Evolutionary conservation across 2,888 invertebrate species (phyloP).

Genomic region (Acanthosepion esculentum): DNA sequence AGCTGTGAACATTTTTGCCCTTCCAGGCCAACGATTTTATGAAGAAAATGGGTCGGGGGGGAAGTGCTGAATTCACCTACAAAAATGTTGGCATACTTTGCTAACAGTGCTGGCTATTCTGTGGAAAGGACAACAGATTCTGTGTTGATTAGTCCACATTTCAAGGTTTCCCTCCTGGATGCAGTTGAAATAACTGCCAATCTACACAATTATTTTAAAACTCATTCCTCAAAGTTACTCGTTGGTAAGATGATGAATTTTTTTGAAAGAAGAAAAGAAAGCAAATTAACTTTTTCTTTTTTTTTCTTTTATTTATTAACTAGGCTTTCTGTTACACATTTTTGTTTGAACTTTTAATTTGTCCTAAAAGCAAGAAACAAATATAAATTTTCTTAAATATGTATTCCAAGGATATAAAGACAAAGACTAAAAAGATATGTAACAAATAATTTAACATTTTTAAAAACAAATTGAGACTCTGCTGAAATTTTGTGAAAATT

Average conservation of each 20-base stretch:
- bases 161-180: conserved; percentile 33
- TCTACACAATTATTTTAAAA: neutral
- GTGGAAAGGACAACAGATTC: neutral
- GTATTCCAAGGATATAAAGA: neutral
- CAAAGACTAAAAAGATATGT: neutral
- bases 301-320: neutral
- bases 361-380: neutral
- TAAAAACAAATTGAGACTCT: neutral
- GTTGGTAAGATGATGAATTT: conserved; percentile 1
- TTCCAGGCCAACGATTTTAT: conserved; percentile 47
- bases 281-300: neutral
- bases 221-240: conserved; percentile 14
- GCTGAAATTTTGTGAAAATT: conserved; percentile 9
- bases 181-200: neutral
- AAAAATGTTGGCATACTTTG: neutral
- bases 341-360: neutral
- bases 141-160: conserved; percentile 33
- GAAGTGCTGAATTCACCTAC: neutral
- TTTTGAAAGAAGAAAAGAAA: conserved; percentile 33
- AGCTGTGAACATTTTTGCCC: conserved; percentile 35
- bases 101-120: conserved; percentile 33
- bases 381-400: neutral
- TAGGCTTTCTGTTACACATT: neutral
- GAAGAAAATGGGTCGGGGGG: conserved; percentile 25
- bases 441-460: neutral